Conservation (phyloP, 1,140 invertebrate species). For the Chymomyza costata region DNA sequence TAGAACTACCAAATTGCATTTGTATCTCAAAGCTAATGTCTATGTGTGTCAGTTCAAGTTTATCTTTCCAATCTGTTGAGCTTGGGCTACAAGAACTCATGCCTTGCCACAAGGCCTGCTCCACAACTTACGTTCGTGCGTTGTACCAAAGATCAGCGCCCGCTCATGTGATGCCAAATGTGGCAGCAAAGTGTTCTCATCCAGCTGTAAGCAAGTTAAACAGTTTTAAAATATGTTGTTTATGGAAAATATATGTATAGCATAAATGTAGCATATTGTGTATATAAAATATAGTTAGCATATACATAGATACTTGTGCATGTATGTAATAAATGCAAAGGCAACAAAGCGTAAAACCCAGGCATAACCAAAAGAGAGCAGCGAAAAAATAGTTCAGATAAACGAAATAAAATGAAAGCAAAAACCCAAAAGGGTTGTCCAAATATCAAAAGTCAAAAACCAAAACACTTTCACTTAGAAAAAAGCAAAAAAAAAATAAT, state of each 20-base stretch:
- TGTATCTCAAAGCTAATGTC: too few species aligned
- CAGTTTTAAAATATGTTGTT: background rate
- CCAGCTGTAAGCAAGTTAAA: constrained; percentile 48
- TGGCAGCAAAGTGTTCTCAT: constrained; percentile 57
- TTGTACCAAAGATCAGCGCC: constrained; percentile 65
- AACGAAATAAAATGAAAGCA: constrained; percentile 1
- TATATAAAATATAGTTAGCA: too few species aligned
- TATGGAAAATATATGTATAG: too few species aligned
- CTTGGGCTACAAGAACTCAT: too few species aligned
- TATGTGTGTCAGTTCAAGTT: constrained; percentile 37
- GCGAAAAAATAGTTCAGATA: background rate
- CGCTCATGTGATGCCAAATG: constrained; percentile 64
- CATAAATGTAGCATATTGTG: too few species aligned
- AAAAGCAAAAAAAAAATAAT: constrained; percentile 24
- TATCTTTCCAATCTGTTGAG: constrained; percentile 52
- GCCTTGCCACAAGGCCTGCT: constrained; percentile 30
- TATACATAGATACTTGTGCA: too few species aligned
- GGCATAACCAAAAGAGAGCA: constrained; percentile 10
- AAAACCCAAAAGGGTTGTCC: constrained; percentile 39
- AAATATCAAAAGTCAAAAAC: constrained; percentile 14
- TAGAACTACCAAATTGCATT: background rate
- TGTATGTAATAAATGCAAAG: constrained; percentile 24
- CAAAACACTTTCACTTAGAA: constrained; percentile 62
- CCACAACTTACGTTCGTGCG: constrained; percentile 42
- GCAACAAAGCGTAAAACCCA: constrained; percentile 60